Base-by-base conservation (phyloP, 2,888 invertebrate species). In the Cremastobaeus sp. region DNA sequence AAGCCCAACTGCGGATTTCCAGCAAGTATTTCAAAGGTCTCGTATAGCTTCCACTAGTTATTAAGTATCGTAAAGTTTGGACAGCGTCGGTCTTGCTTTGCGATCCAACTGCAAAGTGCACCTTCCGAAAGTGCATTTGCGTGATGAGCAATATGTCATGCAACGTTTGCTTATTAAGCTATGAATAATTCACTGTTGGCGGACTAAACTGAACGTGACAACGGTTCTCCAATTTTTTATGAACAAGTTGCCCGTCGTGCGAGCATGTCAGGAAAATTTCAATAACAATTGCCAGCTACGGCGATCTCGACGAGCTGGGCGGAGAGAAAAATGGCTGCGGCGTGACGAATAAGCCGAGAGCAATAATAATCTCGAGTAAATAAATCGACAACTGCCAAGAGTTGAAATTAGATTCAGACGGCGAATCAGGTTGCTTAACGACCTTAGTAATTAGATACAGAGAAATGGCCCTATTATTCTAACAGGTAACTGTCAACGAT, bases 361-460 rank as follows among this genome's bases (percentile, higher is more conserved):
- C 60, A 68, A 55, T 79, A 83, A 84, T 80, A 80, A 83, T 83
- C 74, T 41, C 17, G 20, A 48, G 62, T 55, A 62, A 55, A 57
- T 54, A 54, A 70, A 70, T 64, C 48, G 70, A 64, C 62, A 70
- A 28, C 79, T 77, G 77, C 72, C 79, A 77, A 74, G 75, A 78
- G 75, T 77, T 77, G 60, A 79, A 41, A 55, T 59, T 62, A 68
- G 57, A 74, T 72, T 41, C 60, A 68, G 35, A 59, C 48, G 47
- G 54, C 71, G 59, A 72, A 69, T 72, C 69, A 66, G 73, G 60
- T 59, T 80, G 69, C 69, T 77, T 75, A 76, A 81, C 78, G 79
- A 80, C 66, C 72, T 69, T 76, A 72, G 78, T 83, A 82, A 84
- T 83, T 84, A 79, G 78, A 81, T 80, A 79, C 79, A 77, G 74